Percentiles rank a stretch among this genome's conserved stretches.
Evolutionary conservation across 1,140 invertebrate genomes (phyloP).

Genomic region (Pogonognathellus flavescens): DNA sequence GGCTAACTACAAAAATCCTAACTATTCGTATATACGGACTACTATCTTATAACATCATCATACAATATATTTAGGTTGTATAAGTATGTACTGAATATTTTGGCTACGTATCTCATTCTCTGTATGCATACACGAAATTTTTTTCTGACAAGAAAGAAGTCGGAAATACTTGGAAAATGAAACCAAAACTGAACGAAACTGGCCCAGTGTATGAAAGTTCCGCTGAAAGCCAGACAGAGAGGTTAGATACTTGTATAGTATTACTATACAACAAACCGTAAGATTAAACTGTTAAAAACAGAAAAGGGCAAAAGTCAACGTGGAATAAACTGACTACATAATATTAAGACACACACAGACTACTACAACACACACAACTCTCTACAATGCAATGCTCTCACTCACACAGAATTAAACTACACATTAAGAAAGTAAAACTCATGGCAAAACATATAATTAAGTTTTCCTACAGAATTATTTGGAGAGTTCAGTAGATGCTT

Average conservation of each 20-base stretch:
- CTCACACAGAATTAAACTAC: neutral
- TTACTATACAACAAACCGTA: no score
- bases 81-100: no score
- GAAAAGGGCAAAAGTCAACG: constrained; percentile 22
- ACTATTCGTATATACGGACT: no score
- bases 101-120: no score
- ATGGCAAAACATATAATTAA: constrained; percentile 37
- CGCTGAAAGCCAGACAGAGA: neutral
- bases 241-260: no score
- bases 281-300: no score
- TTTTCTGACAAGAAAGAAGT: neutral
- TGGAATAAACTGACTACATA: constrained; percentile 17
- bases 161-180: neutral
- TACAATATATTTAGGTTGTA: no score
- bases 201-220: neutral
- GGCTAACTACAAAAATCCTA: no score
- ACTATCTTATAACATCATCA: no score
- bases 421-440: neutral
- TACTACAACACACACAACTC: neutral
- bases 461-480: constrained; percentile 1
- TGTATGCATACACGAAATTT: no score
- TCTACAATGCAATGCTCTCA: neutral
- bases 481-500: neutral
- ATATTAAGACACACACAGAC: neutral
- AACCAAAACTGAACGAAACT: neutral